phyloP scores from a whole-genome alignment of 1,140 invertebrate species.

The Maconellicoccus hirsutus region DNA sequence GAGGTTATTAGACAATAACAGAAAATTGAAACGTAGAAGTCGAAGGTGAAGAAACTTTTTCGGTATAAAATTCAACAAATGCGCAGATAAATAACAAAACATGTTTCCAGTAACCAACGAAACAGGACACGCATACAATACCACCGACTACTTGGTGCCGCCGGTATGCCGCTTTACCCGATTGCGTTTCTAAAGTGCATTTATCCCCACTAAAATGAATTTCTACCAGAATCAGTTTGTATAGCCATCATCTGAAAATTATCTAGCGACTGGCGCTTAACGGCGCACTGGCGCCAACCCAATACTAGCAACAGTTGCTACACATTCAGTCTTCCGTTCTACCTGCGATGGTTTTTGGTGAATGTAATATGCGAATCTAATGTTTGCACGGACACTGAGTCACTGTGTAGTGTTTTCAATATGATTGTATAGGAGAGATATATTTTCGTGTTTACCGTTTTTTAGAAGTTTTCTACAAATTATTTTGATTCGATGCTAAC shows the following conservation, averaged over 20 bases:
- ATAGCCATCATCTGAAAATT: constrained; percentile 5
- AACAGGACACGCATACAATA: constrained; percentile 14
- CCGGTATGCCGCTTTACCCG: background rate
- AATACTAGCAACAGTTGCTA: too few relatives aligned
- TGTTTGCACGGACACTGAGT: too few relatives aligned
- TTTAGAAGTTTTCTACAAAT: background rate
- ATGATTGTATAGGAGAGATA: background rate
- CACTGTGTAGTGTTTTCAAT: too few relatives aligned
- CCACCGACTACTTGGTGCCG: constrained; percentile 18
- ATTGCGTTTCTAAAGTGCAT: background rate
- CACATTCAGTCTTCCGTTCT: background rate
- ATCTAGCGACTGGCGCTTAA: constrained; percentile 13
- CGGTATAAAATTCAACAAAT: background rate
- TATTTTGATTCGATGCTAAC: background rate
- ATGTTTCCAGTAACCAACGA: background rate
- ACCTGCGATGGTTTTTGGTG: too few relatives aligned
- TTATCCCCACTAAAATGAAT: constrained; percentile 10
- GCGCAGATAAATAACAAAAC: constrained; percentile 14
- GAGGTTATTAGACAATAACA: background rate
- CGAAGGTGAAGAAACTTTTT: background rate
- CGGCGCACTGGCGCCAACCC: constrained; percentile 15
- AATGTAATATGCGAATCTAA: too few relatives aligned
- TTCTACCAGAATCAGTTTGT: background rate
- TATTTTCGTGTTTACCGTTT: background rate
- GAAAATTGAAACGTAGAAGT: constrained; percentile 3